Conservation (phyloP, 2,888 invertebrate genomes). For the Scaptomyza reducta region DNA sequence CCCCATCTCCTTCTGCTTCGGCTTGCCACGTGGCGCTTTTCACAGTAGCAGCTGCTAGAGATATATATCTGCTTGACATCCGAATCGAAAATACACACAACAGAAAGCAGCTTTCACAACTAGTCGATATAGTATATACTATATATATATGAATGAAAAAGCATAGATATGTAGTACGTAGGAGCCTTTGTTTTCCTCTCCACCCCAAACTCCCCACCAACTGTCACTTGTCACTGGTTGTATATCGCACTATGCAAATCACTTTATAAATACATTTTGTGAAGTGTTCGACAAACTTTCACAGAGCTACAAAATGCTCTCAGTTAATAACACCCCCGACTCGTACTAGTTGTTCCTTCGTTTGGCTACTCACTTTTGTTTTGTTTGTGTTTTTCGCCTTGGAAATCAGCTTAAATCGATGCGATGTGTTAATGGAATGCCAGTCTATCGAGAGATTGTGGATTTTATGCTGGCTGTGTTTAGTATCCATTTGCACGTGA, state of each 20-base stretch:
- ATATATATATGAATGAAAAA: conserved; percentile 13
- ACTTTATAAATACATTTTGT: conserved; percentile 75
- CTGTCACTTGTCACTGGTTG: conserved; percentile 34
- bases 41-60: conserved; percentile 54
- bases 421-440: conserved; percentile 58
- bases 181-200: conserved; percentile 49
- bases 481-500: conserved; percentile 24
- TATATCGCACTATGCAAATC: conserved; percentile 71
- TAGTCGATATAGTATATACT: conserved; percentile 11
- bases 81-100: conserved; percentile 39
- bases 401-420: conserved; percentile 60
- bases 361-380: conserved; percentile 26
- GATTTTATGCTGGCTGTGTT: not conserved
- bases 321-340: not conserved
- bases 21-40: conserved; percentile 60
- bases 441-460: conserved; percentile 8
- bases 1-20: not conserved
- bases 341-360: not conserved
- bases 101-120: conserved; percentile 16
- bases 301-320: conserved; percentile 10
- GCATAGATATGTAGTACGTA: not conserved
- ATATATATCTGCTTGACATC: conserved; percentile 49
- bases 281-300: conserved; percentile 52
- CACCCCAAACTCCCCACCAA: not conserved
- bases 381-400: conserved; percentile 28